Percentiles rank a stretch among this genome's conserved stretches.
These are phyloP conservation scores for Pachliopta kotzebuea DNA, from an alignment of 2,888 invertebrate species.

Conservation along the genomic window DNA sequence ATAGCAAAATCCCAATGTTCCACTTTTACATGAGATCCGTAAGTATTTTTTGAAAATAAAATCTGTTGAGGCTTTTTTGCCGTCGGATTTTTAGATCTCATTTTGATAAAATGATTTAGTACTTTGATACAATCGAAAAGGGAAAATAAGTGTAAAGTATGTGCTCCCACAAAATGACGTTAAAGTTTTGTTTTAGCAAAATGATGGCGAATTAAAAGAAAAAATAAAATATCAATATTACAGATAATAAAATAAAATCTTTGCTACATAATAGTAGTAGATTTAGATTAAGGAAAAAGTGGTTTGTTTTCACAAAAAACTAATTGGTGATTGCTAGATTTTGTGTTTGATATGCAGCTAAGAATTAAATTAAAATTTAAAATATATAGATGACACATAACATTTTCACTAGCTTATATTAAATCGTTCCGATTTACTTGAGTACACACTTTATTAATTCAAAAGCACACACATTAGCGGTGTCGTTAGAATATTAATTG, in stretches of 20 bases:
- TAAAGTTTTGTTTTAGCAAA: background rate
- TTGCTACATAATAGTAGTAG: background rate
- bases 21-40: slow-evolving; percentile 61
- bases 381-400: too few species aligned
- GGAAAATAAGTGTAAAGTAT: background rate
- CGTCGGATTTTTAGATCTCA: slow-evolving; percentile 57
- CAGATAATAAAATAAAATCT: background rate
- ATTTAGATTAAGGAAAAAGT: too few species aligned
- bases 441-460: too few species aligned
- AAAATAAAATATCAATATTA: background rate
- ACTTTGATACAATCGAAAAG: background rate
- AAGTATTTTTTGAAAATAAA: slow-evolving; percentile 68
- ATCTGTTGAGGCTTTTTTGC: slow-evolving; percentile 71
- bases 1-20: slow-evolving; percentile 68
- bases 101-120: slow-evolving; percentile 35
- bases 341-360: too few species aligned
- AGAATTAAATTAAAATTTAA: too few species aligned
- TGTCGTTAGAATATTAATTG: too few species aligned
- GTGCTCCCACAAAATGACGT: background rate
- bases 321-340: too few species aligned
- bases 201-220: background rate
- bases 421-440: too few species aligned
- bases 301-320: too few species aligned
- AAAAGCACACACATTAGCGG: too few species aligned
- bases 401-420: too few species aligned